phyloP scores from a whole-genome alignment of 2,113 vertebrate genomes.

The Apaloderma vittatum region DNA sequence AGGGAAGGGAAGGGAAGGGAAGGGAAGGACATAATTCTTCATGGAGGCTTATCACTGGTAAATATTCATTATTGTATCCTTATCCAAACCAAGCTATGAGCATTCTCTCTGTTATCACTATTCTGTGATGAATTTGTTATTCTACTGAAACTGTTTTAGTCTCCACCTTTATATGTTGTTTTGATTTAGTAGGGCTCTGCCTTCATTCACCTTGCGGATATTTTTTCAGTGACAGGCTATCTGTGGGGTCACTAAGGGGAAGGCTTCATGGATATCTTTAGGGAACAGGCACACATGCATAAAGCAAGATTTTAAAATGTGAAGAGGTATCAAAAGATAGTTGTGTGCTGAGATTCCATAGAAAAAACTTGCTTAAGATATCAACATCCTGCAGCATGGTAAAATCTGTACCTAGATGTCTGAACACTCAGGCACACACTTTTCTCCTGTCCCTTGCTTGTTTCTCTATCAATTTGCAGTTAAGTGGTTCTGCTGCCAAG shows the following conservation, averaged over 20 bases:
- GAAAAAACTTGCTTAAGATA: neutral
- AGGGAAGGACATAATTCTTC: neutral
- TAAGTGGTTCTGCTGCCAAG: neutral
- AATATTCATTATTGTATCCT: neutral
- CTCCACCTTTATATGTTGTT: neutral
- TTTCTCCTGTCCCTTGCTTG: neutral
- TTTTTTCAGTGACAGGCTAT: neutral
- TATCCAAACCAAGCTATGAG: neutral
- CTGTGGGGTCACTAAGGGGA: neutral
- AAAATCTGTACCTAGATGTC: neutral
- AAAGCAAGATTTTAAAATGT: neutral
- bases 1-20: neutral
- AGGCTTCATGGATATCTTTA: neutral
- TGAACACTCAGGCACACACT: neutral
- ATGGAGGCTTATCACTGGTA: too few species aligned
- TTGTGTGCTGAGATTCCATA: neutral
- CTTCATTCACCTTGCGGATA: neutral
- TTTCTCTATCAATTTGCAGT: neutral
- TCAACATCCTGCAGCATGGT: neutral
- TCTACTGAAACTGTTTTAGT: neutral
- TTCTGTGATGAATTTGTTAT: neutral
- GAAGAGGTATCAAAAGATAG: neutral
- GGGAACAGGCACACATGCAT: neutral
- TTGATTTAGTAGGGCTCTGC: neutral
- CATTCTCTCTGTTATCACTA: neutral